Evolutionary conservation across 2,113 vertebrate genomes (phyloP).

Genomic region (Grantiella picta): DNA sequence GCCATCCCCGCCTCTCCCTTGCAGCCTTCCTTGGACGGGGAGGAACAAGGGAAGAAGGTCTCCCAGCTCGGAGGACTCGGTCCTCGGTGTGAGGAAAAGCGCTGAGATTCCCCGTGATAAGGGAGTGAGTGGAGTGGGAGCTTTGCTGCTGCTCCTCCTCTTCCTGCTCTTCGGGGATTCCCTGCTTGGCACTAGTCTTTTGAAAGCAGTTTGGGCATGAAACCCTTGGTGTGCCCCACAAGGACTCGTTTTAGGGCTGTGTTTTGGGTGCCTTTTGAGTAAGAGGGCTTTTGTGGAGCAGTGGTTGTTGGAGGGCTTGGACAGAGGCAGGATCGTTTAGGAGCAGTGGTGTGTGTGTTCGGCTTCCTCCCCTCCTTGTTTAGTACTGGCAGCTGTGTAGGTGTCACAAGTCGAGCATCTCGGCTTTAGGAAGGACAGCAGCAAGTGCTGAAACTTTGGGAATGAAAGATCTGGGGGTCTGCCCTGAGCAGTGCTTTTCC

Average conservation of each 20-base stretch:
- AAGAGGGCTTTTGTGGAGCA: background rate
- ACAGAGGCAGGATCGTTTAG: background rate
- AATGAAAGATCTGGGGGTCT: background rate
- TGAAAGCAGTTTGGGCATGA: background rate
- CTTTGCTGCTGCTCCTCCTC: background rate
- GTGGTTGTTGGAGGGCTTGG: no score
- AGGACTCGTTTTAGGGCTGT: background rate
- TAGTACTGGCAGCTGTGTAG: background rate
- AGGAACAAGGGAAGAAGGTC: background rate
- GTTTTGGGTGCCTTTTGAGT: background rate
- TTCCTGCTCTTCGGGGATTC: background rate
- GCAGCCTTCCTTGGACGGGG: background rate
- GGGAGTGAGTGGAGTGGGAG: background rate
- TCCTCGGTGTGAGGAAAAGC: background rate
- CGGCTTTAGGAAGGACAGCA: conserved; percentile 42
- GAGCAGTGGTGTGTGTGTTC: background rate
- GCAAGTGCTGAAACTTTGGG: conserved; percentile 57
- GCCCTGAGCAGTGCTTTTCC: background rate
- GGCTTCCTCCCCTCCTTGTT: background rate
- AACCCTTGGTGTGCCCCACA: rapidly evolving
- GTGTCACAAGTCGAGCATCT: background rate
- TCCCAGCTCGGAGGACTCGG: background rate
- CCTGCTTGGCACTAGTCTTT: background rate
- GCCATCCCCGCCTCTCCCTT: background rate
- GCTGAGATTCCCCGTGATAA: background rate